phyloP scores from a whole-genome alignment of 2,113 vertebrate genomes.

The Indri indri region DNA sequence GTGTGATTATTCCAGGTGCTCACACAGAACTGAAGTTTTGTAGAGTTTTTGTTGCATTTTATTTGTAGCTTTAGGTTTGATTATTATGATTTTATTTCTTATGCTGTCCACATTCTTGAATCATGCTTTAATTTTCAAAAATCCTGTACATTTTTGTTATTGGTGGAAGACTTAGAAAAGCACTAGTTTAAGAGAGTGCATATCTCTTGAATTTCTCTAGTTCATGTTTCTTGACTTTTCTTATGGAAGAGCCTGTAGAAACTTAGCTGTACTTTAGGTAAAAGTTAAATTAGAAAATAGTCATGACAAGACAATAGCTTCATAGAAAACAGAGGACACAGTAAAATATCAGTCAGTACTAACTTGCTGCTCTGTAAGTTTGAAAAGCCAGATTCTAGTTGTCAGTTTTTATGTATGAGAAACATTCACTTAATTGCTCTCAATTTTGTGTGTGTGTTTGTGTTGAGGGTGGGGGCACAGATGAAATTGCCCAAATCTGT shows the following conservation, averaged over 20 bases:
- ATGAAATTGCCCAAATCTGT: background rate
- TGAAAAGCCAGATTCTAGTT: background rate
- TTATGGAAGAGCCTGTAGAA: background rate
- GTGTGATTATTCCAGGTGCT: background rate
- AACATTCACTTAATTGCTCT: background rate
- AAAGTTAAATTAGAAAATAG: background rate
- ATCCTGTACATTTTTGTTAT: background rate
- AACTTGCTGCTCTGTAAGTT: background rate
- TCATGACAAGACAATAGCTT: background rate
- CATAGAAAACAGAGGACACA: background rate
- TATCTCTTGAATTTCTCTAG: background rate
- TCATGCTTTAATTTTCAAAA: background rate
- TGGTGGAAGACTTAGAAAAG: background rate
- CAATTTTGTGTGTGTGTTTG: background rate
- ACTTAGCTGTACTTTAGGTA: background rate
- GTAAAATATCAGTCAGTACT: background rate
- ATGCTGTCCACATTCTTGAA: background rate
- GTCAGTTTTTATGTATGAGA: background rate
- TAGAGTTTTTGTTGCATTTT: background rate
- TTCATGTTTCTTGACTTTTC: conserved; percentile 3
- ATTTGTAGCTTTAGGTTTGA: background rate
- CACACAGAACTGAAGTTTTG: background rate
- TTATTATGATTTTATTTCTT: background rate
- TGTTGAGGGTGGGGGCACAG: background rate
- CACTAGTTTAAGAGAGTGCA: background rate